Base-by-base conservation (phyloP, 2,113 vertebrate genomes). In the Ploceus nigricollis region DNA sequence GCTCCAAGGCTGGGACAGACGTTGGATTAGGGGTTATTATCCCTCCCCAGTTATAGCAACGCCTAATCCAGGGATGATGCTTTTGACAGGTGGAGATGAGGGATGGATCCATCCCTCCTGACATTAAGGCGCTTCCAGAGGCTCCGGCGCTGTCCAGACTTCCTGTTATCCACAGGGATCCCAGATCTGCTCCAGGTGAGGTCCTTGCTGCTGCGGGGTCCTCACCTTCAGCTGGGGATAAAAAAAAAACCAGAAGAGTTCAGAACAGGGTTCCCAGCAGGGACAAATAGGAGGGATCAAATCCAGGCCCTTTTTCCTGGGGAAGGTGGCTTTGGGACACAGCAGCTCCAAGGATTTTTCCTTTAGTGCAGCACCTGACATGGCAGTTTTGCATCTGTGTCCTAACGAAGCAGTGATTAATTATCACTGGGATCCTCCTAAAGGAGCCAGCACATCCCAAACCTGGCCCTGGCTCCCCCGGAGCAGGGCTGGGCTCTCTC, bases 391-490 rank as follows among this genome's bases (percentile, higher is more conserved):
- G 57, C 96, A 96, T 95, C 96, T 96, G 96, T 50, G 95, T 27
- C 39, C 94, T 89, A 90, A 90, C 7, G 2, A 95, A 88, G 86
- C 61, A 42, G 91, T 97, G 95, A 97, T 97, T 97, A 95, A 97
- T 97, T 95, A 91, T 53, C 2, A 0, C 57, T 12, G 57, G 93
- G 81, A 82, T 91, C 88, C 58, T 66, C 70, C 79, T 70, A 61
- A 77, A 89, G 51, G 39, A 84, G 48, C 88, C 88, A 64, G 82
- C 82, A 57, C 90, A 90, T 85, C 82, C 93, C 12, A 2, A 91
- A 85, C 58, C 63, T 10, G 75, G 68, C 40, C 76, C 69, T 4
- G 15, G 2, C 76, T 86, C 79, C 53, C 33, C 17, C 12, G 3
- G 51, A 91, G 56, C 2, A 0, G 79, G 71, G 56, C 64, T 23